Percentiles rank a stretch among this genome's conserved stretches.
Evolutionary conservation across 2,888 invertebrate species (phyloP).

Genomic region (Yponomeuta plumbellus): DNA sequence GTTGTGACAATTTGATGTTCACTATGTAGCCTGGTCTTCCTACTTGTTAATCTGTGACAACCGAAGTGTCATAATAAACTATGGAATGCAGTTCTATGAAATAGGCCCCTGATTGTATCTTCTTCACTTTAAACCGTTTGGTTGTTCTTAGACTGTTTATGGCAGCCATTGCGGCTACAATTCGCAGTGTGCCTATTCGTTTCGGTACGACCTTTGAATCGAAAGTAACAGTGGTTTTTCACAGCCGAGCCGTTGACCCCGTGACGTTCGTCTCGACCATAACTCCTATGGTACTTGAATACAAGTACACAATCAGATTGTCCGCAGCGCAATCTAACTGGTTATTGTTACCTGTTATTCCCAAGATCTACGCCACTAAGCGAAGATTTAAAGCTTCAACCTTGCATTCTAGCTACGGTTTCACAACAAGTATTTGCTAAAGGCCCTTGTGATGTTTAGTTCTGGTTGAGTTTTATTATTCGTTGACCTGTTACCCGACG

Average conservation of each 20-base stretch:
- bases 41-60: too few relatives aligned
- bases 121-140: neutral
- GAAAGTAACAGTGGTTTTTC: constrained; percentile 62
- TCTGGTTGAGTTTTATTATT: constrained; percentile 3
- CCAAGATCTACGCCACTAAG: neutral
- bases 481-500: constrained; percentile 6
- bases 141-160: neutral
- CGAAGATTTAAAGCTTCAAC: constrained; percentile 8
- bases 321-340: neutral
- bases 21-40: too few relatives aligned
- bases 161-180: neutral
- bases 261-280: constrained; percentile 20
- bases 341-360: neutral
- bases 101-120: too few relatives aligned
- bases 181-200: neutral
- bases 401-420: constrained; percentile 8
- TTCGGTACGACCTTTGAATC: constrained; percentile 1
- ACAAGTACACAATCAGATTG: neutral
- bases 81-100: too few relatives aligned
- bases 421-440: constrained; percentile 4
- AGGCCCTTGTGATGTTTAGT: constrained; percentile 10
- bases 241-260: constrained; percentile 57
- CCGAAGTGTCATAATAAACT: too few relatives aligned
- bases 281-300: neutral
- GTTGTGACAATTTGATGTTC: too few relatives aligned